phyloP scores from a whole-genome alignment of 2,797 vertebrate genomes.

The Euphonia xanthogaster region DNA sequence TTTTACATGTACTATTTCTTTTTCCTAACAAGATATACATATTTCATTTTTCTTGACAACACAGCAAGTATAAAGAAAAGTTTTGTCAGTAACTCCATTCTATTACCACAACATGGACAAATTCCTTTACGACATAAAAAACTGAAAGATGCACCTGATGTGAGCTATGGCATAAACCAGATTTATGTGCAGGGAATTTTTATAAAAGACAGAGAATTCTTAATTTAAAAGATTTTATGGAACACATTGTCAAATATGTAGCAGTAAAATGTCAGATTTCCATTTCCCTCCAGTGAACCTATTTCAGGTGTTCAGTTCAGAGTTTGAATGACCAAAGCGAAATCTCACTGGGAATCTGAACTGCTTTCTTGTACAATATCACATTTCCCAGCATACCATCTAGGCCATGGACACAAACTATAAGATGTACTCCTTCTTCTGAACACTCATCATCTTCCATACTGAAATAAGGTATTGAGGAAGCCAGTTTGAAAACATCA shows the following conservation, averaged over 20 bases:
- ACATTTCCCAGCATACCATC: constrained; percentile 81
- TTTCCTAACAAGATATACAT: not conserved
- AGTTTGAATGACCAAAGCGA: not conserved
- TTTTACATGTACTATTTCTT: not conserved
- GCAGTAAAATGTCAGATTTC: not conserved
- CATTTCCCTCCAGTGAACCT: not conserved
- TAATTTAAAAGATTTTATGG: not conserved
- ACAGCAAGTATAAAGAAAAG: not conserved
- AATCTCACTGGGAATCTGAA: not conserved
- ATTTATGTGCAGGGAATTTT: not conserved
- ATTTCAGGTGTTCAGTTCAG: not conserved
- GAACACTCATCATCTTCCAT: constrained; percentile 89
- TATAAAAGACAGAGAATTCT: not conserved
- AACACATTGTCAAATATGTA: not conserved
- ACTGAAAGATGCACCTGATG: not conserved
- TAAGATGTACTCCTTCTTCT: constrained; percentile 94
- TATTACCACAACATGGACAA: not conserved
- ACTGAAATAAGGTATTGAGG: constrained; percentile 93
- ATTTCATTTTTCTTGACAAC: not conserved
- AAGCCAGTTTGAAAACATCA: constrained; percentile 89
- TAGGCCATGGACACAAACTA: constrained; percentile 96
- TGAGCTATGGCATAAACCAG: not conserved
- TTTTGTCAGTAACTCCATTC: not conserved
- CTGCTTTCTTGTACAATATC: not conserved
- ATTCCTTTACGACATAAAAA: not conserved